Conservation (phyloP, 92 coral and sea anemone genomes). For the Palythoa grandis region DNA sequence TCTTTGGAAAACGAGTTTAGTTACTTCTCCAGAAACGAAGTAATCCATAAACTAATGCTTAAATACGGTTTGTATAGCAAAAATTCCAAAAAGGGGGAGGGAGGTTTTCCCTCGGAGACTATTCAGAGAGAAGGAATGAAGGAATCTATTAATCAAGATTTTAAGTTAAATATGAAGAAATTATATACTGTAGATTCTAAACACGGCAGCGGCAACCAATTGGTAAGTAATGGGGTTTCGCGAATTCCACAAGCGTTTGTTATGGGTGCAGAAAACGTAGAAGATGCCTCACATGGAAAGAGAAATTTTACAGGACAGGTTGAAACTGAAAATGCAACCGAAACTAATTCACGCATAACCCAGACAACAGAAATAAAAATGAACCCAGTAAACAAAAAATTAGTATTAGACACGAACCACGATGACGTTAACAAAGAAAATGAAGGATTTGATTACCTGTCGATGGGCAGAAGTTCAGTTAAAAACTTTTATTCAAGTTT, state of each 20-base stretch:
- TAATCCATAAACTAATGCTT: conserved; percentile 88
- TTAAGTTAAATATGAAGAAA: background rate
- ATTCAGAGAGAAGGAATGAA: background rate
- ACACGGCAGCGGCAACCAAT: background rate
- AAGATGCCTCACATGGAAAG: background rate
- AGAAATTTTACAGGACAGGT: background rate
- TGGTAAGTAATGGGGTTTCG: background rate
- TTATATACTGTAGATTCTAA: background rate
- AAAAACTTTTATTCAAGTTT: conserved; percentile 7
- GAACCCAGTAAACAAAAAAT: background rate
- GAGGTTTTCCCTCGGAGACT: background rate
- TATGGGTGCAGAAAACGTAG: background rate
- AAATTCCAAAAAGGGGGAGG: conserved; percentile 17
- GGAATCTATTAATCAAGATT: background rate
- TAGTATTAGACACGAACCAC: background rate
- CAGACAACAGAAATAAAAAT: background rate
- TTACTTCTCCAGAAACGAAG: conserved; percentile 76
- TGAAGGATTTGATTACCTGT: conserved; percentile 4
- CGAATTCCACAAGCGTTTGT: background rate
- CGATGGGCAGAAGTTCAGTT: background rate
- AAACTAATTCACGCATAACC: background rate
- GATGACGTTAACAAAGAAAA: background rate
- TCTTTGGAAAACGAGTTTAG: conserved; percentile 36
- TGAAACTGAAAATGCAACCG: background rate
- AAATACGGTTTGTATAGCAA: conserved; percentile 89